Evolutionary conservation across 2,888 invertebrate genomes (phyloP).

Genomic region (Malthinus flaveolus): DNA sequence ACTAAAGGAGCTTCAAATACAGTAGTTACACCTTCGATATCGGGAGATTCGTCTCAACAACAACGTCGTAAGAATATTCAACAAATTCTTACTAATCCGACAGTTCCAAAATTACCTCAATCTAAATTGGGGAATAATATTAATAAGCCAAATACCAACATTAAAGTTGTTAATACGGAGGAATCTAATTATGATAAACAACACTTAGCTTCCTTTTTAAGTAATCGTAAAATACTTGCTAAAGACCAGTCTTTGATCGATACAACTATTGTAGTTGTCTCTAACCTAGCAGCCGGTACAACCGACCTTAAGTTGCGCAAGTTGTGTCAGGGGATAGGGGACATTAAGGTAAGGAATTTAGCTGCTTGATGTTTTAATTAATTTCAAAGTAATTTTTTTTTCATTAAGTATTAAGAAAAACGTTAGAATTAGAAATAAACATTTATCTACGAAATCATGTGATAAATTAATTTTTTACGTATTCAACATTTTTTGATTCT

Average conservation of each 20-base stretch:
- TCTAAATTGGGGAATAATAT: neutral
- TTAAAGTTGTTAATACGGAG: constrained; percentile 17
- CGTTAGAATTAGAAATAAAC: neutral
- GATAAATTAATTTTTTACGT: no score
- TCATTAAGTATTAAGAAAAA: no score
- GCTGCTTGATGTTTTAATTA: constrained; percentile 4
- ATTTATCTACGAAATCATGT: no score
- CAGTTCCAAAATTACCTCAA: neutral
- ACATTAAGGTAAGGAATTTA: constrained; percentile 54
- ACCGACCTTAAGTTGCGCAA: constrained; percentile 55
- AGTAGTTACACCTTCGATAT: constrained; percentile 42
- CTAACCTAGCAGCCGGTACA: constrained; percentile 57
- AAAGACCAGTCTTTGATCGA: constrained; percentile 43
- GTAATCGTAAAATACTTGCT: constrained; percentile 42
- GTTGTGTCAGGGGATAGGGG: constrained; percentile 57
- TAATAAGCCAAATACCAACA: constrained; percentile 3
- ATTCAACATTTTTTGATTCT: no score
- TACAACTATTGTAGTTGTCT: constrained; percentile 54
- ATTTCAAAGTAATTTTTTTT: neutral
- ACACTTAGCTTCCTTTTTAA: constrained; percentile 39
- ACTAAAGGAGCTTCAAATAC: constrained; percentile 47
- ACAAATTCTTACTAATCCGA: neutral
- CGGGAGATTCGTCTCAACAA: neutral
- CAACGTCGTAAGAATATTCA: neutral
- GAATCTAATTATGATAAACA: constrained; percentile 27